These are phyloP conservation scores for Neocrepidodera transversa DNA, from an alignment of 2,888 invertebrate genomes.

Conservation along the genomic window DNA sequence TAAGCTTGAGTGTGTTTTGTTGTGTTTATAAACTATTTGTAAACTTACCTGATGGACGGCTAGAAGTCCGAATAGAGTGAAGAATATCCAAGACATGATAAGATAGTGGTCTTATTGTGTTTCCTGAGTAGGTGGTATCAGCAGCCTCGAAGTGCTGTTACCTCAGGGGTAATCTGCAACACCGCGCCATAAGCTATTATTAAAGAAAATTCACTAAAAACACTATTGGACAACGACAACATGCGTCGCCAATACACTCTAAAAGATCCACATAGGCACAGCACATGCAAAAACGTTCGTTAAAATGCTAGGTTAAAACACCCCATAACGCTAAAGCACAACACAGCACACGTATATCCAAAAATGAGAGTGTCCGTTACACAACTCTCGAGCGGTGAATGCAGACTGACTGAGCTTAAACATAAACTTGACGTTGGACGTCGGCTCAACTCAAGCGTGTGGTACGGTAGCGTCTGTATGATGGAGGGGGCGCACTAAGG, in stretches of 20 bases:
- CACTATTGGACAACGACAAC: constrained; percentile 42
- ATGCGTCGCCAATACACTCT: constrained; percentile 40
- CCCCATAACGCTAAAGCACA: constrained; percentile 49
- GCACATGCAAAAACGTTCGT: constrained; percentile 47
- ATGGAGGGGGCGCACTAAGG: constrained; percentile 58
- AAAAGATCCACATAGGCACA: constrained; percentile 49
- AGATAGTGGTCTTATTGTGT: constrained; percentile 32
- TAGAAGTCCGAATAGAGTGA: constrained; percentile 54
- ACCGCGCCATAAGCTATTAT: constrained; percentile 60
- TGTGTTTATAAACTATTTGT: constrained; percentile 16
- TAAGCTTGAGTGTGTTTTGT: too few species aligned
- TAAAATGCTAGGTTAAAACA: constrained; percentile 45
- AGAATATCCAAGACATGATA: constrained; percentile 60
- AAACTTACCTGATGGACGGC: constrained; percentile 58
- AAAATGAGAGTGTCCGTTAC: constrained; percentile 40
- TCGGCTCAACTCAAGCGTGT: constrained; percentile 51
- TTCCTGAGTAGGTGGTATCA: constrained; percentile 50
- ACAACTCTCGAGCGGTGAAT: constrained; percentile 44
- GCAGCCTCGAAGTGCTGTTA: constrained; percentile 59
- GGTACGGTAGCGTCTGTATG: constrained; percentile 55
- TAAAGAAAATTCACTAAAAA: constrained; percentile 38
- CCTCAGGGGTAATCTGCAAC: constrained; percentile 60
- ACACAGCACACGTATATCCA: constrained; percentile 46
- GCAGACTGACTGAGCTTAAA: constrained; percentile 55
- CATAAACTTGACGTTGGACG: constrained; percentile 43